Evolutionary conservation across 2,888 invertebrate species (phyloP).

Genomic region (Tipula helvola): DNA sequence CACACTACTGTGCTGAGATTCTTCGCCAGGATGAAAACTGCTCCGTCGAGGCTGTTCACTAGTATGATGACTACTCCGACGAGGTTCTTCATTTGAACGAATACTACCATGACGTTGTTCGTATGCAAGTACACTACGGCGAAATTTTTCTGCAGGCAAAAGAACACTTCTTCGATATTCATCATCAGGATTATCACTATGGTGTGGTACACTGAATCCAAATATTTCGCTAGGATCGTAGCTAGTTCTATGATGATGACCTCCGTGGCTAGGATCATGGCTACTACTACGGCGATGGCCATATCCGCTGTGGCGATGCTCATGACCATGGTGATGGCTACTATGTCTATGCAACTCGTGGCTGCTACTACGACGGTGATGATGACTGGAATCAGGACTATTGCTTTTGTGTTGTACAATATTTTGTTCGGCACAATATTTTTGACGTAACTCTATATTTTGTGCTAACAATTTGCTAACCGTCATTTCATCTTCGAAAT

Average conservation of each 20-base stretch:
- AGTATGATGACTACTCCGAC: background rate
- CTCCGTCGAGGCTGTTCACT: background rate
- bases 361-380: background rate
- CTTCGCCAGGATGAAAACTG: background rate
- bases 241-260: background rate
- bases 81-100: background rate
- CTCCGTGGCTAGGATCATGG: background rate
- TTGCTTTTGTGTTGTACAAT: background rate
- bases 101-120: background rate
- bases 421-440: background rate
- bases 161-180: background rate
- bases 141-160: background rate
- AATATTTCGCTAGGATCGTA: background rate
- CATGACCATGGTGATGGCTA: background rate
- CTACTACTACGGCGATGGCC: background rate
- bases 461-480: background rate
- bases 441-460: background rate
- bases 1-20: background rate
- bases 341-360: background rate
- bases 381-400: background rate
- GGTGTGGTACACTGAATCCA: no score
- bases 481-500: background rate
- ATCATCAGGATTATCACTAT: background rate
- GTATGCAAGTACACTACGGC: background rate
- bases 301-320: background rate